Evolutionary conservation across 2,888 invertebrate species (phyloP).

Genomic region (Lasioglossum leucozonium): DNA sequence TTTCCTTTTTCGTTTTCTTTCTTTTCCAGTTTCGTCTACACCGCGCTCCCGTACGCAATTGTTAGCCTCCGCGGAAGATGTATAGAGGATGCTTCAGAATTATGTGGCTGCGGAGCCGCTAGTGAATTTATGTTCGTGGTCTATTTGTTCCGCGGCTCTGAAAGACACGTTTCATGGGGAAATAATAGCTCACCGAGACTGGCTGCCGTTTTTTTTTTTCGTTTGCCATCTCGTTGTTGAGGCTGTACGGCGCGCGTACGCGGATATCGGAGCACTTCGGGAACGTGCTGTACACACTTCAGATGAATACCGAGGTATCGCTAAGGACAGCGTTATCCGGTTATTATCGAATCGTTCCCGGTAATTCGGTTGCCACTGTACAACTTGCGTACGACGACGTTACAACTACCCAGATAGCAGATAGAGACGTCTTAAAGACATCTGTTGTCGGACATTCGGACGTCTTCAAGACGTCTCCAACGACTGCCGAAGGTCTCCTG

Average conservation of each 20-base stretch:
- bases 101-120: constrained; percentile 13
- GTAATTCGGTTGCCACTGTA: neutral
- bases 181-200: constrained; percentile 4
- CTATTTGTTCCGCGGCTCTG: constrained; percentile 3
- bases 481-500: too few species aligned
- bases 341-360: neutral
- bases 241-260: neutral
- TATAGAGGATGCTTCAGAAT: constrained; percentile 14
- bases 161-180: constrained; percentile 15
- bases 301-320: neutral
- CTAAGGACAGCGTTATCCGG: neutral
- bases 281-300: neutral
- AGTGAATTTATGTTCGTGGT: constrained; percentile 11
- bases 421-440: too few species aligned
- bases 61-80: constrained; percentile 27
- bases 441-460: too few species aligned
- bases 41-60: constrained; percentile 19
- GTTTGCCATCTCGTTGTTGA: neutral
- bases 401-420: too few species aligned
- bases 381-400: too few species aligned
- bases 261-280: neutral
- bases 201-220: neutral
- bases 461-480: too few species aligned
- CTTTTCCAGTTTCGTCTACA: neutral
- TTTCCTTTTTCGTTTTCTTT: neutral